Evolutionary conservation across 2,797 vertebrate genomes (phyloP).

Genomic region (Ficedula albicollis): DNA sequence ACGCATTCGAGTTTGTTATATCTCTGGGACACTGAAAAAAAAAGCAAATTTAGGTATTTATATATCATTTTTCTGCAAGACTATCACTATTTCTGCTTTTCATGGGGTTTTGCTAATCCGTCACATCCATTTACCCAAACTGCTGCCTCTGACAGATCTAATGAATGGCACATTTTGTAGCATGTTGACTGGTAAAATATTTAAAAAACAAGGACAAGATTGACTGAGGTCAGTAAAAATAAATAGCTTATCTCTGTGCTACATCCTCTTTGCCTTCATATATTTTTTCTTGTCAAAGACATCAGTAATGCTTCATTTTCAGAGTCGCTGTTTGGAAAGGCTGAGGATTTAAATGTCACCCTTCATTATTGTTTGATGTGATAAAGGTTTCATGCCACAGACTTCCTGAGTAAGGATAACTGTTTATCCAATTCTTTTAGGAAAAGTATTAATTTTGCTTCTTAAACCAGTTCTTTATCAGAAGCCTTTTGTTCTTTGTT

Average conservation of each 20-base stretch:
- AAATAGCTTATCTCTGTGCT: constrained; percentile 44
- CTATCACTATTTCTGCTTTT: neutral
- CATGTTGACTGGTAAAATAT: constrained; percentile 17
- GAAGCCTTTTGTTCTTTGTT: constrained; percentile 28
- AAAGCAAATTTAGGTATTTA: neutral
- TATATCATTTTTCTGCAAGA: neutral
- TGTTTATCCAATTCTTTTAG: constrained; percentile 24
- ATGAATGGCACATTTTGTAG: constrained; percentile 34
- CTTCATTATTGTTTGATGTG: constrained; percentile 35
- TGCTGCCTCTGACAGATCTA: constrained; percentile 32
- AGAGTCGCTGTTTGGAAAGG: constrained; percentile 43
- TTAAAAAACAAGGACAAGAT: constrained; percentile 4
- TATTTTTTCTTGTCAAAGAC: constrained; percentile 48
- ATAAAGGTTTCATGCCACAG: constrained; percentile 44
- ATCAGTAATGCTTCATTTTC: constrained; percentile 53
- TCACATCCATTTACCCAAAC: constrained; percentile 7
- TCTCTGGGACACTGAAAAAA: neutral
- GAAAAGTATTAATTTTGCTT: constrained; percentile 49
- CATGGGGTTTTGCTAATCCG: neutral
- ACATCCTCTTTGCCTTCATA: constrained; percentile 11
- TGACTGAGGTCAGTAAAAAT: constrained; percentile 44
- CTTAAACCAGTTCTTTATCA: constrained; percentile 22
- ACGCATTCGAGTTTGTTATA: neutral
- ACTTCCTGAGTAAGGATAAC: neutral
- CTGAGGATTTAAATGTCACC: constrained; percentile 53